These are phyloP conservation scores for Melanostoma mellinum DNA, from an alignment of 2,888 invertebrate species.

Conservation along the genomic window DNA sequence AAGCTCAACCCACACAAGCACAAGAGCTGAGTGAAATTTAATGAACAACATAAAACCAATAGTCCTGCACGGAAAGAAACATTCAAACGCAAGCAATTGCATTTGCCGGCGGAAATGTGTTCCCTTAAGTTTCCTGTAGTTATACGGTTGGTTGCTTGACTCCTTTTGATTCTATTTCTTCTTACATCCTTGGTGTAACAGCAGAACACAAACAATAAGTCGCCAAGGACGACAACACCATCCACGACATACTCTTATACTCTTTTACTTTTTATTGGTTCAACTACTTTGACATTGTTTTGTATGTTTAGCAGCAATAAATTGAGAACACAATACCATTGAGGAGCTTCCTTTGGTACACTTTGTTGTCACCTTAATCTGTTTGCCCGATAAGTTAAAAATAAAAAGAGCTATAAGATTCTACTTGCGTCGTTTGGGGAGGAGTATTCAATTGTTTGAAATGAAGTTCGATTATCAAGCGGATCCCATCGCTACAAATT, in stretches of 20 bases:
- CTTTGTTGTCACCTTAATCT: conserved; percentile 30
- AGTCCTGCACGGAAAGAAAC: conserved; percentile 34
- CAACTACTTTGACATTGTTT: conserved; percentile 33
- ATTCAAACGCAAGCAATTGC: conserved; percentile 40
- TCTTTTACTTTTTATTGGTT: background rate
- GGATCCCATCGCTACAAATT: conserved; percentile 59
- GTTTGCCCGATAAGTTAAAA: conserved; percentile 28
- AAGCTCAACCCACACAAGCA: conserved; percentile 19
- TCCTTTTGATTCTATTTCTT: conserved; percentile 6
- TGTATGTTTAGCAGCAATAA: conserved; percentile 29
- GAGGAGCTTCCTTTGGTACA: conserved; percentile 18
- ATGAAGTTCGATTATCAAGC: conserved; percentile 50
- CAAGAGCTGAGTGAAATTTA: conserved; percentile 43
- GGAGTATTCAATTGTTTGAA: conserved; percentile 50
- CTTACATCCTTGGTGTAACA: background rate
- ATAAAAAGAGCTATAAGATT: conserved; percentile 10
- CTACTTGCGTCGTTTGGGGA: conserved; percentile 12
- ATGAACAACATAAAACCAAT: conserved; percentile 56
- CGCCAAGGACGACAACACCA: background rate
- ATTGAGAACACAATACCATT: conserved; percentile 55
- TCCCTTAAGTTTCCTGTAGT: conserved; percentile 27
- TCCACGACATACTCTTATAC: background rate
- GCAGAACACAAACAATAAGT: conserved; percentile 4
- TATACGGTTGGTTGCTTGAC: conserved; percentile 17
- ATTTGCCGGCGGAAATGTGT: conserved; percentile 36